Base-by-base conservation (phyloP, 2,888 invertebrate species). In the Cerastoderma edule region DNA sequence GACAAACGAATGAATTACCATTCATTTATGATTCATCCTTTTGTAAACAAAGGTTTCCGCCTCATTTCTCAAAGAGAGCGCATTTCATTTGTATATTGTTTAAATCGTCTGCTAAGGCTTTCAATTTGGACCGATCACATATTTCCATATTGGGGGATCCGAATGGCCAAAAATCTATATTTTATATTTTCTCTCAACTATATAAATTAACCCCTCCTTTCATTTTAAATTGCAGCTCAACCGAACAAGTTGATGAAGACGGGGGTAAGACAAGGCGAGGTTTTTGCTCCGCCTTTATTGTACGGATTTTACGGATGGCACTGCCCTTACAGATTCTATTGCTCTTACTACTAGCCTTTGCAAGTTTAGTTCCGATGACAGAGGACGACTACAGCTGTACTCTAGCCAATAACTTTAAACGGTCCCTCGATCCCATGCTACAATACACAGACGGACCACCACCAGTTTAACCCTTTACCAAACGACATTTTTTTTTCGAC, bases 371-470 rank as follows among this genome's bases (percentile, higher is more conserved):
- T 68, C 98, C 98, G 5, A 96, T 96, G 93, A 95, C 96, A 83
- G 93, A 93, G 81, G 96, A 96, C 93, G 97, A 97, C 91, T 96
- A 96, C 93, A 95, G 95, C 81, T 96, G 97, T 93, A 96, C 96
- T 93, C 95, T 98, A 91, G 95, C 96, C 86, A 97, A 97, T 93
- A 96, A 96, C 87, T 95, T 97, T 88, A 96, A 96, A 27, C 94
- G 96, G 86, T 96, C 96, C 87, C 95, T 98, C 72, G 96, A 97
- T 86, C 98, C 98, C 53, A 96, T 97, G 93, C 94, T 98, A 86
- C 95, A 96, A 75, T 98, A 98, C 94, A 96, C 96, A 28, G 96
- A 98, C 92, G 98, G 98, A 82, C 97, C 98, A 64, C 99, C 98
- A 74, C 98, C 99, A 67, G 66, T 66, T 60, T 60, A n/a, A 53